Percentiles rank a stretch among this genome's conserved stretches.
phyloP scores from a whole-genome alignment of 2,888 invertebrate species.

The Amphimallon solstitiale region DNA sequence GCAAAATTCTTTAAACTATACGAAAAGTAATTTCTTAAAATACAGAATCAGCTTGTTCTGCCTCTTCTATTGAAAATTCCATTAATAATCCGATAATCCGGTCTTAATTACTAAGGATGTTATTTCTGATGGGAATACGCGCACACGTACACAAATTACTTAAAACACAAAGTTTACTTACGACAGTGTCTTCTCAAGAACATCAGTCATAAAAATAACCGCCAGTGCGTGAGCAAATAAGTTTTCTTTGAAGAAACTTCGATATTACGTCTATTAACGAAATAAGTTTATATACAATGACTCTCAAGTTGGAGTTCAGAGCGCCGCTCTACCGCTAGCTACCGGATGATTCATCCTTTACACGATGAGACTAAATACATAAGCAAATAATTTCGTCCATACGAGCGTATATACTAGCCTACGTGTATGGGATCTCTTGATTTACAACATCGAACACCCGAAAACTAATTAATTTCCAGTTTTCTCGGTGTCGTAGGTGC shows the following conservation, averaged over 20 bases:
- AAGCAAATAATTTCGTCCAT: slow-evolving; percentile 15
- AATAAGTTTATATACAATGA: slow-evolving; percentile 30
- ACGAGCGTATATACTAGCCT: no score
- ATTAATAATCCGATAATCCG: no score
- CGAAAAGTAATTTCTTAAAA: no score
- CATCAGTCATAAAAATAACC: slow-evolving; percentile 28
- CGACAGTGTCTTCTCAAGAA: slow-evolving; percentile 8
- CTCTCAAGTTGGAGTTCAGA: slow-evolving; percentile 2
- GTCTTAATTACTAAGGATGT: no score
- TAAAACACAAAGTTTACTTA: slow-evolving; percentile 1
- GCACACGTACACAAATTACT: background rate
- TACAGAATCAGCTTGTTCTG: no score
- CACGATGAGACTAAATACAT: slow-evolving; percentile 9
- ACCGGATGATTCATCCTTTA: slow-evolving; percentile 13
- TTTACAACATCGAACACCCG: no score
- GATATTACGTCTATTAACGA: slow-evolving; percentile 30
- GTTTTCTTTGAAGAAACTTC: slow-evolving; percentile 28
- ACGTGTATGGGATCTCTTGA: no score
- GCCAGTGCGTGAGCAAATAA: slow-evolving; percentile 1
- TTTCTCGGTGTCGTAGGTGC: no score
- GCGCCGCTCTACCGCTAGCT: background rate
- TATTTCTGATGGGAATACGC: background rate
- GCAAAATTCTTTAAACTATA: no score
- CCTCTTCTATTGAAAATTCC: no score
- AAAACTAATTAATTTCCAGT: no score